phyloP scores from a whole-genome alignment of 37 sponge, comb jelly and placozoan species.

The Halisarca cf. caerulea region DNA sequence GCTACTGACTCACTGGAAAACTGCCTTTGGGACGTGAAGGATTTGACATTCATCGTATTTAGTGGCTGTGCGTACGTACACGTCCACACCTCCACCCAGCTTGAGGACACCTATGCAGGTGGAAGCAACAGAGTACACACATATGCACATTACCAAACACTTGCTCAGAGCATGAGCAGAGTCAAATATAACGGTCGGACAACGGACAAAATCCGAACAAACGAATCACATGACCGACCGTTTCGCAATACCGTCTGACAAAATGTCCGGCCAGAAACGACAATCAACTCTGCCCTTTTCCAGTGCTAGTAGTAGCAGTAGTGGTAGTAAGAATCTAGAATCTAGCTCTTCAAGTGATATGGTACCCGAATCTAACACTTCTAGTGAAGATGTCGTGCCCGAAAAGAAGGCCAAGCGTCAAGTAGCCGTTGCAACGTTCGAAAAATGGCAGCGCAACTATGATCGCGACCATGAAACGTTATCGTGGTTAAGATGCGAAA shows the following conservation, averaged over 20 bases:
- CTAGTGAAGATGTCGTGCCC: neutral
- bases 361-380: no score
- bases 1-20: conserved; percentile 6
- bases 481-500: conserved; percentile 48
- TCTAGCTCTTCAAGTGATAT: neutral
- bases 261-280: neutral
- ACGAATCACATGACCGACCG: neutral
- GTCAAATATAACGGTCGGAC: conserved; percentile 43
- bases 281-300: neutral
- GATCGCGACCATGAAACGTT: conserved; percentile 23
- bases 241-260: neutral
- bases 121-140: no score
- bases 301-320: neutral
- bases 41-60: conserved; percentile 89
- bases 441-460: conserved; percentile 49
- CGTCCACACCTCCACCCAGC: conserved; percentile 57
- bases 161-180: no score
- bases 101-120: conserved; percentile 41
- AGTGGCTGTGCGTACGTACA: conserved; percentile 86
- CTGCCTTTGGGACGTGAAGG: conserved; percentile 59
- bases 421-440: conserved; percentile 36
- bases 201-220: conserved; percentile 13
- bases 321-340: neutral
- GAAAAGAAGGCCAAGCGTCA: conserved; percentile 41
- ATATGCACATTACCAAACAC: no score